These are phyloP conservation scores for Ochropacha duplaris DNA, from an alignment of 2,888 invertebrate species.

Conservation along the genomic window DNA sequence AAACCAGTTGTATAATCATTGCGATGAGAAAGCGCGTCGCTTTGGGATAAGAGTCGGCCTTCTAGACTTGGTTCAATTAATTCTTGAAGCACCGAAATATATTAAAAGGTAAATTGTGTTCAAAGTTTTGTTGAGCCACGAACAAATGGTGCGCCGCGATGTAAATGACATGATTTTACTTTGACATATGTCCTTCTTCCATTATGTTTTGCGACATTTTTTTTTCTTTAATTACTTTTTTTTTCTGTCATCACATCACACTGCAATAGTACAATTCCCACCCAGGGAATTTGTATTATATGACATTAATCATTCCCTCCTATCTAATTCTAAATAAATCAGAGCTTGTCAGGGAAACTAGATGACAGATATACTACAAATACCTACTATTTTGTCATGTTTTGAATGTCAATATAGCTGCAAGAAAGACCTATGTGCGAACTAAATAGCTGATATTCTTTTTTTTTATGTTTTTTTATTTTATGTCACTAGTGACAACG, in stretches of 20 bases:
- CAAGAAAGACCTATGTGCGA: background rate
- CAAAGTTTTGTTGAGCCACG: background rate
- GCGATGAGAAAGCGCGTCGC: conserved; percentile 1
- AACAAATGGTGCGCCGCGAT: background rate
- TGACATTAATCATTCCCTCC: too few relatives aligned
- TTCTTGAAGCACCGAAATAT: background rate
- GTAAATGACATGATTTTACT: background rate
- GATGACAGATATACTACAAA: too few relatives aligned
- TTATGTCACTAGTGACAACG: too few relatives aligned
- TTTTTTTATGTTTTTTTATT: too few relatives aligned
- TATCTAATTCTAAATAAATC: too few relatives aligned
- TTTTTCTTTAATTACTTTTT: background rate
- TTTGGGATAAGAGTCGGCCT: background rate
- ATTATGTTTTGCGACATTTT: background rate
- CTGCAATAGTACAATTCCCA: too few relatives aligned
- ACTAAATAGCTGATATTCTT: too few relatives aligned
- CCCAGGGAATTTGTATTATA: too few relatives aligned
- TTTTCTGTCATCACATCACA: too few relatives aligned
- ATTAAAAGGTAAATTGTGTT: conserved; percentile 1
- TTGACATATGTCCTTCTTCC: background rate
- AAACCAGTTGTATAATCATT: conserved; percentile 3
- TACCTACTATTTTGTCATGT: too few relatives aligned
- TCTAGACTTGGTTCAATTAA: background rate
- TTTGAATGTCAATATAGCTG: background rate
- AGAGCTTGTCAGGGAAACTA: too few relatives aligned